These are phyloP conservation scores for Hypanus sabinus DNA, from an alignment of 2,113 vertebrate genomes.

Conservation along the genomic window DNA sequence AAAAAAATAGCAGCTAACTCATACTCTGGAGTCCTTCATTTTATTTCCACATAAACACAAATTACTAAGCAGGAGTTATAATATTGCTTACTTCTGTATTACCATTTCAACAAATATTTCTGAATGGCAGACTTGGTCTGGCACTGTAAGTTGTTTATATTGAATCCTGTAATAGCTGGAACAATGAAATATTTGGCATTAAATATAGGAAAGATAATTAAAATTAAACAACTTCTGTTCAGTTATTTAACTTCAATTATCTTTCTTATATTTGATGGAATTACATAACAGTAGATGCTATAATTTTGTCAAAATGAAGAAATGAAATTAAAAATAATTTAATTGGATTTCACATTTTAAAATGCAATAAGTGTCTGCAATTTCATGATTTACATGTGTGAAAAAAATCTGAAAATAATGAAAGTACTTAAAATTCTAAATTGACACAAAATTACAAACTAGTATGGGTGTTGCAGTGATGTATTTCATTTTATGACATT, in stretches of 20 bases:
- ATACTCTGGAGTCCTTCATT: neutral
- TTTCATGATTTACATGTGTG: neutral
- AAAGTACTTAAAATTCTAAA: neutral
- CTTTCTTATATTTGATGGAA: neutral
- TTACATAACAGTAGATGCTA: neutral
- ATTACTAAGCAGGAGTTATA: neutral
- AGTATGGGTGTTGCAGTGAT: neutral
- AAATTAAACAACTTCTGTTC: too few species aligned
- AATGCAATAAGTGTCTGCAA: neutral
- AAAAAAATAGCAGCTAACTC: neutral
- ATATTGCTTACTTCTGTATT: too few species aligned
- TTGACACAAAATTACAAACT: neutral
- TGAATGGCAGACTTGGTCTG: too few species aligned
- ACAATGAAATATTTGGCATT: too few species aligned
- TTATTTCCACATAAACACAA: neutral
- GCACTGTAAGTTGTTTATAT: too few species aligned
- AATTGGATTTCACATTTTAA: neutral
- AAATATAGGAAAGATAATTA: too few species aligned
- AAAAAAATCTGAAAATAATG: neutral
- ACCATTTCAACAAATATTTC: too few species aligned
- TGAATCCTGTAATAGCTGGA: too few species aligned
- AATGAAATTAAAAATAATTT: neutral
- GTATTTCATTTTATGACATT: neutral
- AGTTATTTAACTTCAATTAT: too few species aligned
- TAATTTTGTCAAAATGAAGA: neutral